phyloP scores from a whole-genome alignment of 30 jellyfish, hydroid and myxozoan genomes.

The Aurelia sp. region DNA sequence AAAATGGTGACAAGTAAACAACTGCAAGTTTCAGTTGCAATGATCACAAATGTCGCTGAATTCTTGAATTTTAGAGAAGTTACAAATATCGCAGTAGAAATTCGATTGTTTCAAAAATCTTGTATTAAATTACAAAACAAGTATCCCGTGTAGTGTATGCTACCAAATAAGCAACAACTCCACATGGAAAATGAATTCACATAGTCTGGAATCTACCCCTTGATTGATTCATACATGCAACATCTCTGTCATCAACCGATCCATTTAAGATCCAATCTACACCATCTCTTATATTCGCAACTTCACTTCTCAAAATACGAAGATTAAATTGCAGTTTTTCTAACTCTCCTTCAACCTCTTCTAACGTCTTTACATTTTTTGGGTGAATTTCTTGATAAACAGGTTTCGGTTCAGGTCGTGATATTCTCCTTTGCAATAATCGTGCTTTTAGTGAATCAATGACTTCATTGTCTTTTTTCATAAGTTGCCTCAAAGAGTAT shows the following conservation, averaged over 20 bases:
- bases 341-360: constrained; percentile 17
- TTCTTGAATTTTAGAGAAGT: too few relatives aligned
- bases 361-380: not conserved
- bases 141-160: too few relatives aligned
- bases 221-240: too few relatives aligned
- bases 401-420: not conserved
- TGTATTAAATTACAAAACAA: too few relatives aligned
- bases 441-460: not conserved
- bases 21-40: too few relatives aligned
- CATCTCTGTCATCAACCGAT: too few relatives aligned
- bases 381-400: too few relatives aligned
- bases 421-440: not conserved
- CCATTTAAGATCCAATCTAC: not conserved
- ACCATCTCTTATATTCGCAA: not conserved
- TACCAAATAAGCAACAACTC: too few relatives aligned
- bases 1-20: too few relatives aligned
- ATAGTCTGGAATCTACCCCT: not conserved
- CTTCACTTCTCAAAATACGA: constrained; percentile 2
- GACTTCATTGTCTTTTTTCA: constrained; percentile 18
- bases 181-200: not conserved
- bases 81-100: too few relatives aligned
- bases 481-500: constrained; percentile 30
- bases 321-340: constrained; percentile 18
- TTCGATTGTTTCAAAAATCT: too few relatives aligned
- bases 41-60: too few relatives aligned